Percentiles rank a stretch among this genome's conserved stretches.
Evolutionary conservation across 2,113 vertebrate genomes (phyloP).

Genomic region (Drymodes brunneopygia): DNA sequence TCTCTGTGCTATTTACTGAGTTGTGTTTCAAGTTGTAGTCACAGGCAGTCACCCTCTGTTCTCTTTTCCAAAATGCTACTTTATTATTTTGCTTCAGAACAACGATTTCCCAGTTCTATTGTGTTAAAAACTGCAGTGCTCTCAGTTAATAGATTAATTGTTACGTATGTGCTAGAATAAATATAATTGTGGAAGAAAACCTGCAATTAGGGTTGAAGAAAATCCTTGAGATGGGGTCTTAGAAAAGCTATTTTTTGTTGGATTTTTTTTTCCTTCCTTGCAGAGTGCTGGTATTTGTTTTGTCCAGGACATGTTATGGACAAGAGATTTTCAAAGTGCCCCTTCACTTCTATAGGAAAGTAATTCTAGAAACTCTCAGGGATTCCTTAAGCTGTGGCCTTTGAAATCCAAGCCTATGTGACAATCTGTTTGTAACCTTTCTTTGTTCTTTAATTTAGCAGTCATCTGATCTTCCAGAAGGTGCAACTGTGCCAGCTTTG

Average conservation of each 20-base stretch:
- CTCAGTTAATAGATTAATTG: not conserved
- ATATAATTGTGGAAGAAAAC: not conserved
- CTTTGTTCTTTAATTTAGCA: constrained; percentile 55
- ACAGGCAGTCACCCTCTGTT: not conserved
- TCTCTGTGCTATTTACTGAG: not conserved
- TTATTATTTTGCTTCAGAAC: not conserved
- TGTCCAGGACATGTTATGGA: not conserved
- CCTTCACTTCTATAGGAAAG: not conserved
- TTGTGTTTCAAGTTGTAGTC: not conserved
- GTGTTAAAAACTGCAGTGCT: not conserved
- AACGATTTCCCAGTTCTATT: not conserved
- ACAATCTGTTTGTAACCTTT: not conserved
- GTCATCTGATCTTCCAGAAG: constrained; percentile 82
- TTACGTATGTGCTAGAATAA: not conserved
- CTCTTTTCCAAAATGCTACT: not conserved
- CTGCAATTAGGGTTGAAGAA: not conserved
- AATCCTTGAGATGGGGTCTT: not conserved
- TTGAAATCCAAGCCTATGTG: not conserved
- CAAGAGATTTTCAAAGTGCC: not conserved
- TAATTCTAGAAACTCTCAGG: not conserved
- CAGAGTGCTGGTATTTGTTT: not conserved
- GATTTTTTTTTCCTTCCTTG: not conserved
- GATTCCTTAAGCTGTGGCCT: not conserved
- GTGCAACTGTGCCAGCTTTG: constrained; percentile 93
- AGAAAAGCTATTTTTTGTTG: not conserved